Conservation (phyloP, 1,140 invertebrate genomes). For the Oedothorax gibbosus region DNA sequence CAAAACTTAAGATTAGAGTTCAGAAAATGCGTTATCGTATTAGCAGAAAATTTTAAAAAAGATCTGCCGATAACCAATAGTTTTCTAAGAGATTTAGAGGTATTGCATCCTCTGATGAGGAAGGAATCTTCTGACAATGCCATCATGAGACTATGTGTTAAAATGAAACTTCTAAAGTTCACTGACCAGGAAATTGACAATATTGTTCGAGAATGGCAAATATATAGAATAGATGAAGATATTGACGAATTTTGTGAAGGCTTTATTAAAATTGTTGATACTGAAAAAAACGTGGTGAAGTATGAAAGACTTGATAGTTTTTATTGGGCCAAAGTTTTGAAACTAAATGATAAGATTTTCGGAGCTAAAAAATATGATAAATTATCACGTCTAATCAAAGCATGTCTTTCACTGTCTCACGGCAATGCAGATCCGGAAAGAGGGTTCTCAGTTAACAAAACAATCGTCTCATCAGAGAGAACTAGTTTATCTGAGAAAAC, state of each 20-base stretch:
- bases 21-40: background rate
- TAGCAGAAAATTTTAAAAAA: background rate
- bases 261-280: background rate
- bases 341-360: background rate
- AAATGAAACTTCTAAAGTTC: background rate
- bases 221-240: background rate
- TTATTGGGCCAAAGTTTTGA: background rate
- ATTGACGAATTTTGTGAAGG: background rate
- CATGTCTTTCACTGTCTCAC: background rate
- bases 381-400: background rate
- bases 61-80: background rate
- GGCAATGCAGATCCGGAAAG: constrained; percentile 12
- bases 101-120: constrained; percentile 1
- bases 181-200: background rate
- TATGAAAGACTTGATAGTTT: background rate
- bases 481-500: background rate
- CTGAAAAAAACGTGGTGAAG: background rate
- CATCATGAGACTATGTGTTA: background rate
- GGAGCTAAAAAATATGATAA: background rate
- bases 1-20: background rate
- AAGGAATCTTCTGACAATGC: background rate
- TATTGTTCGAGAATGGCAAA: background rate
- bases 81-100: constrained; percentile 5
- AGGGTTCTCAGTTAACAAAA: background rate
- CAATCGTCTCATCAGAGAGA: background rate